These are phyloP conservation scores for Plecotus auritus DNA, from an alignment of 2,113 vertebrate species.

Conservation along the genomic window DNA sequence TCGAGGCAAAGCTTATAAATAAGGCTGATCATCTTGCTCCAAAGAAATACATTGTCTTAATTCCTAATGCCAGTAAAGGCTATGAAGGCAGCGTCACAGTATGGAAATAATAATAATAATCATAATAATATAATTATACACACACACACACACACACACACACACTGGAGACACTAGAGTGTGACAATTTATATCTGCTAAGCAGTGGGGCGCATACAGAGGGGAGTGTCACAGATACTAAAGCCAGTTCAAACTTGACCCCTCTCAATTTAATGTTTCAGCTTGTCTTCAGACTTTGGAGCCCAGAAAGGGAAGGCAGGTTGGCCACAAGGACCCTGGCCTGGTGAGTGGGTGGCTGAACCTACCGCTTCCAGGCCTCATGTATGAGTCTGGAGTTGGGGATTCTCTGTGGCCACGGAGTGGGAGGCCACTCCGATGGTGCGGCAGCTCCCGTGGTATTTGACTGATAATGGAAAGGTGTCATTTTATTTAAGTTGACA, in stretches of 20 bases:
- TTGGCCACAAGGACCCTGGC: background rate
- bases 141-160: background rate
- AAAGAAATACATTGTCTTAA: conserved; percentile 39
- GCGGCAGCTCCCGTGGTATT: background rate
- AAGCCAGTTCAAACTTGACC: conserved; percentile 3
- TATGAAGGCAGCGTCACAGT: background rate
- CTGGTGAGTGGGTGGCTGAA: accelerated
- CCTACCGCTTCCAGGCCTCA: background rate
- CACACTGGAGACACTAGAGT: background rate
- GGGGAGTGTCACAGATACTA: background rate
- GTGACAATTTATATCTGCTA: background rate
- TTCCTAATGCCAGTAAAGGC: background rate
- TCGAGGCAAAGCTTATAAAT: conserved; percentile 9
- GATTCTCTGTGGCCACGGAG: background rate
- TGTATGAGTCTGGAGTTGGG: background rate
- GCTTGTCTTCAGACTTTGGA: background rate
- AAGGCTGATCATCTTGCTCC: background rate
- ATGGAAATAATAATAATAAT: background rate
- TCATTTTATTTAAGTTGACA: conserved; percentile 19
- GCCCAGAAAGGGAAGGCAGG: background rate
- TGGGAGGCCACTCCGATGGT: background rate
- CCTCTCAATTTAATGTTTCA: background rate
- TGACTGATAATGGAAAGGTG: background rate
- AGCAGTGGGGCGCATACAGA: background rate
- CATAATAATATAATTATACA: background rate